phyloP scores from a whole-genome alignment of 2,888 invertebrate species.

The Cinara cedri region DNA sequence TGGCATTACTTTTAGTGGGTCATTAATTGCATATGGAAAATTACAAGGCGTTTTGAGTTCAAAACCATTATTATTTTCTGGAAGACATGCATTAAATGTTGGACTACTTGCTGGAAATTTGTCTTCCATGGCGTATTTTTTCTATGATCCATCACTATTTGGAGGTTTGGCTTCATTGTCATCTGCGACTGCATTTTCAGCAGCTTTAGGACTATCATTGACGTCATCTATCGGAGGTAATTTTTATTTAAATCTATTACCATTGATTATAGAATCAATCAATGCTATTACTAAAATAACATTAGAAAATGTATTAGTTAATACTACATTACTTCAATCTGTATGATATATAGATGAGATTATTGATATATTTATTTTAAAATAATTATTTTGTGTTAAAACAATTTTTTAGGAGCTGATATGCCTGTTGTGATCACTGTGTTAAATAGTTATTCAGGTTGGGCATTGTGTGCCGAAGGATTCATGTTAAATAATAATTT shows the following conservation, averaged over 20 bases:
- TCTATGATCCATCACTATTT: slow-evolving; percentile 69
- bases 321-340: too few species aligned
- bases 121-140: slow-evolving; percentile 76
- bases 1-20: slow-evolving; percentile 86
- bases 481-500: slow-evolving; percentile 92
- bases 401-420: slow-evolving; percentile 73
- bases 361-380: neutral
- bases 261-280: neutral
- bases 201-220: slow-evolving; percentile 83
- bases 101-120: slow-evolving; percentile 73
- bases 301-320: too few species aligned
- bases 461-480: slow-evolving; percentile 92
- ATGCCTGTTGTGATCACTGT: slow-evolving; percentile 95
- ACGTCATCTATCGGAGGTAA: slow-evolving; percentile 87
- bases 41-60: slow-evolving; percentile 82
- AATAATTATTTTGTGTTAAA: slow-evolving; percentile 7
- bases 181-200: slow-evolving; percentile 77
- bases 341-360: neutral
- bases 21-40: slow-evolving; percentile 87
- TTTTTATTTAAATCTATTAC: neutral
- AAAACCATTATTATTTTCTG: slow-evolving; percentile 81
- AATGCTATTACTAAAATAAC: neutral
- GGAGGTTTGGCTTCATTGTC: slow-evolving; percentile 78
- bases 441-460: slow-evolving; percentile 89
- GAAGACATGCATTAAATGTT: slow-evolving; percentile 78